phyloP scores from a whole-genome alignment of 2,797 vertebrate genomes.

The Orestias chungarensis region DNA sequence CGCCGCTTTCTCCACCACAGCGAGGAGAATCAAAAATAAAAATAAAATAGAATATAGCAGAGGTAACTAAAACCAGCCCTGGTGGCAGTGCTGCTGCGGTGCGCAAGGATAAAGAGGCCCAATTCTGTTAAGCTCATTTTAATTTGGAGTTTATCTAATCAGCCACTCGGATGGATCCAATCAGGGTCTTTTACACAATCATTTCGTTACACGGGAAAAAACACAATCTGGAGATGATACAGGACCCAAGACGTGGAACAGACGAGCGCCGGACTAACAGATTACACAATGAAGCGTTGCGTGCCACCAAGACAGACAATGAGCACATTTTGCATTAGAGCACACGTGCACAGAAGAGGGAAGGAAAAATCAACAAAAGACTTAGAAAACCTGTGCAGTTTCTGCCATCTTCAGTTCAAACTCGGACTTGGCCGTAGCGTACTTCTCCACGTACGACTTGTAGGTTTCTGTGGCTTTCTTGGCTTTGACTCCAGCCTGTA shows the following conservation, averaged over 20 bases:
- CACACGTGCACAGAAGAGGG: not conserved
- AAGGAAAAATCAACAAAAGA: not conserved
- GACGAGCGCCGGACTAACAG: slow-evolving; percentile 11
- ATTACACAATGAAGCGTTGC: slow-evolving; percentile 48
- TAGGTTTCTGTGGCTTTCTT: slow-evolving; percentile 98
- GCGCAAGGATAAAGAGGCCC: slow-evolving; percentile 59
- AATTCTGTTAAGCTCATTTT: slow-evolving; percentile 74
- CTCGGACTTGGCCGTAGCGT: slow-evolving; percentile 90
- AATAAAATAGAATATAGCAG: slow-evolving; percentile 15
- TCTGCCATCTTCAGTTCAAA: slow-evolving; percentile 98
- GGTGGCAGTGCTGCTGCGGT: slow-evolving; percentile 56
- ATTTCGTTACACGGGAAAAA: slow-evolving; percentile 69
- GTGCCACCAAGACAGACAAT: slow-evolving; percentile 33
- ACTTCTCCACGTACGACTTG: slow-evolving; percentile 94
- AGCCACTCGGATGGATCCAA: slow-evolving; percentile 74
- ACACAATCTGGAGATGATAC: slow-evolving; percentile 72
- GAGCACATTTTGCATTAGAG: slow-evolving; percentile 8
- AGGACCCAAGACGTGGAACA: slow-evolving; percentile 42
- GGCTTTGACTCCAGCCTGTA: slow-evolving; percentile 91
- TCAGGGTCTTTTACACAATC: slow-evolving; percentile 60
- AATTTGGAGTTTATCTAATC: slow-evolving; percentile 79
- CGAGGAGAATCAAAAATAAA: not conserved
- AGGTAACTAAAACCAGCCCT: slow-evolving; percentile 67
- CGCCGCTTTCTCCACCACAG: slow-evolving; percentile 43
- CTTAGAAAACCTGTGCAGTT: slow-evolving; percentile 87